Conservation (phyloP, 1,140 invertebrate species). For the Zeugodacus cucurbitae region DNA sequence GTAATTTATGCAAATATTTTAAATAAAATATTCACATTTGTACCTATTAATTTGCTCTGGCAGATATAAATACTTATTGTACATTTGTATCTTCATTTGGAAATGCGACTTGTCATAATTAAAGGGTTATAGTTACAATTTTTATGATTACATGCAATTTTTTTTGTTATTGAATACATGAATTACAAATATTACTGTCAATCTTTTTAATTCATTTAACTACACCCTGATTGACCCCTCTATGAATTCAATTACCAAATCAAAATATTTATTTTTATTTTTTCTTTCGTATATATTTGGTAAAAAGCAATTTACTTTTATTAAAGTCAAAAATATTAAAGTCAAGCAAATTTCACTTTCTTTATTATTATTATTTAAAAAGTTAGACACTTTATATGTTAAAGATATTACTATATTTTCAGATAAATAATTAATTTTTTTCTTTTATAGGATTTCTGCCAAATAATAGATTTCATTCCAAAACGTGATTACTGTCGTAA, state of each 20-base stretch:
- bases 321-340: too few species aligned
- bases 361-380: too few species aligned
- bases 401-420: too few species aligned
- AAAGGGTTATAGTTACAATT: neutral
- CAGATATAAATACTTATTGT: neutral
- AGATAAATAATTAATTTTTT: neutral
- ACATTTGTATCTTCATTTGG: neutral
- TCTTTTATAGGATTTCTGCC: neutral
- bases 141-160: neutral
- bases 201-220: neutral
- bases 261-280: too few species aligned
- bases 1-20: constrained; percentile 40
- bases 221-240: too few species aligned
- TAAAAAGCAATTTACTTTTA: too few species aligned
- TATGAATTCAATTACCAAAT: too few species aligned
- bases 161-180: too few species aligned
- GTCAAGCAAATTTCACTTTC: too few species aligned
- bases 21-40: constrained; percentile 7
- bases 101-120: neutral
- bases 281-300: too few species aligned
- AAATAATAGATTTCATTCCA: neutral
- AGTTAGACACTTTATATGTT: too few species aligned
- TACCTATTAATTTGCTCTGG: neutral
- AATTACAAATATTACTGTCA: neutral
- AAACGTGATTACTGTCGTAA: neutral